These are phyloP conservation scores for Corella eumyota DNA, from an alignment of 23 tunicate genomes.

Conservation along the genomic window DNA sequence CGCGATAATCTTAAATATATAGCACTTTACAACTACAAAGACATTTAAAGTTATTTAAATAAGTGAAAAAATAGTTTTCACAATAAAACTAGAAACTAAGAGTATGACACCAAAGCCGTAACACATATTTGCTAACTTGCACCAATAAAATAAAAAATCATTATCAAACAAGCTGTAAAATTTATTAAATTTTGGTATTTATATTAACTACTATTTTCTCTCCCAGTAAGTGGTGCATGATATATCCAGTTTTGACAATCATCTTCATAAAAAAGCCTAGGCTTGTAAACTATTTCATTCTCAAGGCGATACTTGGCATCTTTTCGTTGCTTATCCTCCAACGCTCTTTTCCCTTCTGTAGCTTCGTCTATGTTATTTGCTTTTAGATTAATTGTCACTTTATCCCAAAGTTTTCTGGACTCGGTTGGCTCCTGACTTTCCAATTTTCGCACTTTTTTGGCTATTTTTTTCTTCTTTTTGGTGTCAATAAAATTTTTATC, in stretches of 20 bases:
- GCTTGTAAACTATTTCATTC: conserved; percentile 48
- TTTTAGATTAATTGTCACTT: conserved; percentile 65
- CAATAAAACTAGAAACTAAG: too few species aligned
- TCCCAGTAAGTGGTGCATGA: conserved; percentile 26
- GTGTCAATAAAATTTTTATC: conserved; percentile 63
- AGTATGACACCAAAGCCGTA: too few species aligned
- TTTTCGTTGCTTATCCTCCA: conserved; percentile 77
- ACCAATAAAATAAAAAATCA: too few species aligned
- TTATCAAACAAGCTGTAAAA: too few species aligned
- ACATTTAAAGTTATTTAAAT: too few species aligned
- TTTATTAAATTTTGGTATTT: too few species aligned
- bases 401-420: conserved; percentile 77
- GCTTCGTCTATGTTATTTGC: conserved; percentile 85
- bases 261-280: conserved; percentile 55
- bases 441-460: conserved; percentile 55
- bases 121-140: too few species aligned
- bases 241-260: conserved; percentile 81
- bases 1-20: too few species aligned
- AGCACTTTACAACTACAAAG: too few species aligned
- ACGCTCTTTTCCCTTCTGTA: conserved; percentile 48
- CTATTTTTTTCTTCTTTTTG: conserved; percentile 15
- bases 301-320: conserved; percentile 83
- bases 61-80: too few species aligned
- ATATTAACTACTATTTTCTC: too few species aligned
- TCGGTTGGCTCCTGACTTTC: conserved; percentile 66